phyloP scores from a whole-genome alignment of 1,140 invertebrate species.

The Campoletis sonorensis region DNA sequence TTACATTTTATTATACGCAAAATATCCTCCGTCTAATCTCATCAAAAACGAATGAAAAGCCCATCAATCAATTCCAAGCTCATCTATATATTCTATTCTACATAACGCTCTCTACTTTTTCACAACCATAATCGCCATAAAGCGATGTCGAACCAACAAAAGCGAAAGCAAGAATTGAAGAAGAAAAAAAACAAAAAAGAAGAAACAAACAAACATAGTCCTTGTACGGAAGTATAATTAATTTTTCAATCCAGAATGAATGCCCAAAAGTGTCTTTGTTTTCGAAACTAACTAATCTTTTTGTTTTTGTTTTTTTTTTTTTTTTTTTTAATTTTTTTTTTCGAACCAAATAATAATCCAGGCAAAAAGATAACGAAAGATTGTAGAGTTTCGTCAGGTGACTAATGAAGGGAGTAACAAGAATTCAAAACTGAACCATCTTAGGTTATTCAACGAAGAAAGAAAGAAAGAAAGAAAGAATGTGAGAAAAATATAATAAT shows the following conservation, averaged over 20 bases:
- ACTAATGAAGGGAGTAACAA: conserved; percentile 20
- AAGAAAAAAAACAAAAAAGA: neutral
- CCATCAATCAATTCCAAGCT: conserved; percentile 24
- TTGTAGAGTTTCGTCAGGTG: conserved; percentile 4
- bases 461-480: neutral
- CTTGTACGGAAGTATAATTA: conserved; percentile 9
- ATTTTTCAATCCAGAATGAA: conserved; percentile 31
- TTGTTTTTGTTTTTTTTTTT: too few relatives aligned
- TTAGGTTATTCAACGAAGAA: conserved; percentile 47
- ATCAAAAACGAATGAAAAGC: conserved; percentile 16
- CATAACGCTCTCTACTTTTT: conserved; percentile 34
- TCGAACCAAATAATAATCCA: conserved; percentile 18
- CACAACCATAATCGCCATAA: conserved; percentile 16
- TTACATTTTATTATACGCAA: conserved; percentile 35
- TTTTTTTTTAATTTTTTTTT: too few relatives aligned
- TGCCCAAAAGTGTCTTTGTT: conserved; percentile 35
- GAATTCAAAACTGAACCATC: conserved; percentile 35
- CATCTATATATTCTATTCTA: conserved; percentile 23
- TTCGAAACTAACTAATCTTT: neutral
- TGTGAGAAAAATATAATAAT: too few relatives aligned
- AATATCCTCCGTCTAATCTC: conserved; percentile 5
- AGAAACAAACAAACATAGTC: neutral
- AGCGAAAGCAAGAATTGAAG: neutral
- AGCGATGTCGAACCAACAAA: neutral
- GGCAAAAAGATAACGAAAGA: neutral